Percentiles rank a stretch among this genome's conserved stretches.
These are phyloP conservation scores for Saguinus imperator DNA, from an alignment of 2,113 vertebrate genomes.

Conservation along the genomic window DNA sequence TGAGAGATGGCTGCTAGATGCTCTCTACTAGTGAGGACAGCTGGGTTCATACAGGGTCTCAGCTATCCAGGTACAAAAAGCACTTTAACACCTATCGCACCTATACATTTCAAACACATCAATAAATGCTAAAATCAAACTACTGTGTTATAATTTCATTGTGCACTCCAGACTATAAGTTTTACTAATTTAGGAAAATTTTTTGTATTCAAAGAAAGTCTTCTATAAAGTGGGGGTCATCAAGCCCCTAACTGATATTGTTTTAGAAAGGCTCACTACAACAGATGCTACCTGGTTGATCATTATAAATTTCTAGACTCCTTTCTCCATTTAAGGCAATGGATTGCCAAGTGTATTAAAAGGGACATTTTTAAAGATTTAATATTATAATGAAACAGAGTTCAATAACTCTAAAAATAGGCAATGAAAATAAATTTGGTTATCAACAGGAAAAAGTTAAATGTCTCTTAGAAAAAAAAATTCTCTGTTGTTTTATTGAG, in stretches of 20 bases:
- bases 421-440: neutral
- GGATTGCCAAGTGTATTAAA: neutral
- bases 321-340: neutral
- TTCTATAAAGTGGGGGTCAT: neutral
- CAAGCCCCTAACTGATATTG: neutral
- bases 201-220: neutral
- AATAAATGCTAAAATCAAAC: neutral
- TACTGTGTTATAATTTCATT: neutral
- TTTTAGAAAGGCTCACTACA: neutral
- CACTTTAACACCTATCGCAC: neutral
- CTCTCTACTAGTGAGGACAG: neutral
- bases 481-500: neutral
- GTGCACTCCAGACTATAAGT: neutral
- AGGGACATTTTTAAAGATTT: neutral
- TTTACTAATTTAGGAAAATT: neutral
- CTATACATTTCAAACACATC: neutral
- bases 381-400: slow-evolving; percentile 35
- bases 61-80: neutral
- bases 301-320: neutral
- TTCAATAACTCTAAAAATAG: slow-evolving; percentile 10
- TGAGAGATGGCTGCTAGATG: neutral
- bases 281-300: neutral
- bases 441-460: neutral
- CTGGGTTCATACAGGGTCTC: neutral
- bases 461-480: neutral